A percentile compares a stretch with the other conserved stretches of the same genome.
phyloP scores from a whole-genome alignment of 2,888 invertebrate species.

The Pammene fasciana region DNA sequence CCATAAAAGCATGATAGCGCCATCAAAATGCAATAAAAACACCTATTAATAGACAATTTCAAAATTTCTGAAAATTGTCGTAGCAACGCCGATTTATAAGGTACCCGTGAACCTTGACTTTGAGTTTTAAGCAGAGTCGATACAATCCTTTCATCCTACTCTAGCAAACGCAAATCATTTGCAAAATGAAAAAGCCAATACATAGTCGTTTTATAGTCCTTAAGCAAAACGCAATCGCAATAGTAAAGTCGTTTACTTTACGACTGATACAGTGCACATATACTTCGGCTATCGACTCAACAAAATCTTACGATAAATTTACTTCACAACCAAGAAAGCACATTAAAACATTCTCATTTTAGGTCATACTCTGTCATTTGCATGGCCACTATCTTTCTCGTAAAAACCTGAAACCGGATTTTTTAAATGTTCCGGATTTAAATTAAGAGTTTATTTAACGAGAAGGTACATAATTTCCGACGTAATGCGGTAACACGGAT shows the following conservation, averaged over 20 bases:
- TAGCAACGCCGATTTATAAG: constrained; percentile 68
- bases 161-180: constrained; percentile 47
- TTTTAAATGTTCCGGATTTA: constrained; percentile 16
- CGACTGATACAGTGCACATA: constrained; percentile 56
- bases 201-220: constrained; percentile 50
- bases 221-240: constrained; percentile 64
- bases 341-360: constrained; percentile 23
- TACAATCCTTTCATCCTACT: constrained; percentile 55
- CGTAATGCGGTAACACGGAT: constrained; percentile 42
- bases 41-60: constrained; percentile 76
- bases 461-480: constrained; percentile 33
- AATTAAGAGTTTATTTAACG: constrained; percentile 35
- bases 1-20: constrained; percentile 59
- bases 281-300: constrained; percentile 27
- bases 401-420: constrained; percentile 21
- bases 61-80: constrained; percentile 66
- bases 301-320: constrained; percentile 33
- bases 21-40: constrained; percentile 69
- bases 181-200: constrained; percentile 51
- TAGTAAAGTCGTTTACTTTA: constrained; percentile 69
- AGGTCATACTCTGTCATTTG: constrained; percentile 12
- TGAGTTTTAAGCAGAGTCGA: constrained; percentile 33
- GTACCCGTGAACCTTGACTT: constrained; percentile 49
- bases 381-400: constrained; percentile 31
- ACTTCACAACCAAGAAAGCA: constrained; percentile 21